These are phyloP conservation scores for Bombyx mori DNA, from an alignment of 1,140 invertebrate genomes.

Conservation along the genomic window DNA sequence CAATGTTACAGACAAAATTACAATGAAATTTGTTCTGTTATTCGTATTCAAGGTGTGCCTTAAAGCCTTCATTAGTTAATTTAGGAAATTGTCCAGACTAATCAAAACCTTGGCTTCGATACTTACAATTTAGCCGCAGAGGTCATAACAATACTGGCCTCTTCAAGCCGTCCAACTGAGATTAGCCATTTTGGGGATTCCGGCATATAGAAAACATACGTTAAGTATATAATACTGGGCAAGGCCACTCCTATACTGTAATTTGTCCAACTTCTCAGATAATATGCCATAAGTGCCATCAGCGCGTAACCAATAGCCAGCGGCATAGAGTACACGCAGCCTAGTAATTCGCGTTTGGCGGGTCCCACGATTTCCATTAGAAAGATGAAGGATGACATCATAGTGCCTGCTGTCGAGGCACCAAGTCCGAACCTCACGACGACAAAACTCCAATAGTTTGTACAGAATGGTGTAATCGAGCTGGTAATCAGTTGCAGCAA, in stretches of 20 bases:
- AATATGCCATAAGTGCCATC: slow-evolving; percentile 68
- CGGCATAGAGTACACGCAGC: slow-evolving; percentile 44
- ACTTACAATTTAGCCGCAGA: slow-evolving; percentile 40
- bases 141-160: slow-evolving; percentile 49
- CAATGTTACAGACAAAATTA: too few species aligned
- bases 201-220: slow-evolving; percentile 43
- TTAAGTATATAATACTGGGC: slow-evolving; percentile 56
- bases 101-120: too few species aligned
- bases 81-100: too few species aligned
- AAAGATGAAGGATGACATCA: slow-evolving; percentile 68
- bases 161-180: slow-evolving; percentile 50
- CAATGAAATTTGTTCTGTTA: too few species aligned
- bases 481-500: slow-evolving; percentile 70
- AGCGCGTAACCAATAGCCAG: slow-evolving; percentile 65
- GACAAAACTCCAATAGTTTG: slow-evolving; percentile 72
- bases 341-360: slow-evolving; percentile 17
- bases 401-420: slow-evolving; percentile 67
- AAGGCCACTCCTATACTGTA: slow-evolving; percentile 67
- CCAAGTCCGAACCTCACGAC: slow-evolving; percentile 70
- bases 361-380: slow-evolving; percentile 41
- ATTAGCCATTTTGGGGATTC: slow-evolving; percentile 72
- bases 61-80: too few species aligned
- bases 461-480: slow-evolving; percentile 68
- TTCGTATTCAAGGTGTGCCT: too few species aligned
- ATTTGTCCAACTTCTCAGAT: slow-evolving; percentile 68